phyloP scores from a whole-genome alignment of 2,888 invertebrate genomes.

The Parthenolecanium corni region DNA sequence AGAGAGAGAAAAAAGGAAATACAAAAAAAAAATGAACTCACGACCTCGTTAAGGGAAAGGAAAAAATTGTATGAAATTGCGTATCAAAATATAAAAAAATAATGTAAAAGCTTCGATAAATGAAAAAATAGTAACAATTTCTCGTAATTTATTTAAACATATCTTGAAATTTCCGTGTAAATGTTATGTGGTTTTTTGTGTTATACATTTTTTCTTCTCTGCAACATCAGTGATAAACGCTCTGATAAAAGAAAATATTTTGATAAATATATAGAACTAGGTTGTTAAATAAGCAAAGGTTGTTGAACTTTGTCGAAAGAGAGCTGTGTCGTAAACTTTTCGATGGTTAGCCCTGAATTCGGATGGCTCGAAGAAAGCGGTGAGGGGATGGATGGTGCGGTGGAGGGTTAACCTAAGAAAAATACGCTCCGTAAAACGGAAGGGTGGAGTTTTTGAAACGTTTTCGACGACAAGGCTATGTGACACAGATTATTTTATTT shows the following conservation, averaged over 20 bases:
- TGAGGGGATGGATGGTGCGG: background rate
- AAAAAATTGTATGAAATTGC: too few relatives aligned
- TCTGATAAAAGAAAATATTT: background rate
- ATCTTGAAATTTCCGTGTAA: too few relatives aligned
- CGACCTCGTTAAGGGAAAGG: too few relatives aligned
- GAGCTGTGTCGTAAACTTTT: slow-evolving; percentile 1
- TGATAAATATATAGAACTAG: slow-evolving; percentile 12
- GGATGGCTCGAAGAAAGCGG: background rate
- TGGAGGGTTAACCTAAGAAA: background rate
- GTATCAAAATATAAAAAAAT: too few relatives aligned
- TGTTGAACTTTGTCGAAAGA: slow-evolving; percentile 15
- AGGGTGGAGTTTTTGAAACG: slow-evolving; percentile 3
- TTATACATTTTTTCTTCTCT: too few relatives aligned
- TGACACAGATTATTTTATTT: background rate
- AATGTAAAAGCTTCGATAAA: too few relatives aligned
- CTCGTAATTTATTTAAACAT: too few relatives aligned
- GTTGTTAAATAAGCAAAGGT: slow-evolving; percentile 16
- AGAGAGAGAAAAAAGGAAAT: too few relatives aligned
- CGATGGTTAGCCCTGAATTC: slow-evolving; percentile 7
- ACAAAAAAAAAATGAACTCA: too few relatives aligned
- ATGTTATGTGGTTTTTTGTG: too few relatives aligned
- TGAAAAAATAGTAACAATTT: too few relatives aligned
- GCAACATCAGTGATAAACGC: background rate
- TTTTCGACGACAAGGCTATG: background rate
- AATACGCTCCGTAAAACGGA: background rate